Percentiles rank a stretch among this genome's conserved stretches.
phyloP scores from a whole-genome alignment of 2,797 vertebrate genomes.

The Aphelocoma californica region DNA sequence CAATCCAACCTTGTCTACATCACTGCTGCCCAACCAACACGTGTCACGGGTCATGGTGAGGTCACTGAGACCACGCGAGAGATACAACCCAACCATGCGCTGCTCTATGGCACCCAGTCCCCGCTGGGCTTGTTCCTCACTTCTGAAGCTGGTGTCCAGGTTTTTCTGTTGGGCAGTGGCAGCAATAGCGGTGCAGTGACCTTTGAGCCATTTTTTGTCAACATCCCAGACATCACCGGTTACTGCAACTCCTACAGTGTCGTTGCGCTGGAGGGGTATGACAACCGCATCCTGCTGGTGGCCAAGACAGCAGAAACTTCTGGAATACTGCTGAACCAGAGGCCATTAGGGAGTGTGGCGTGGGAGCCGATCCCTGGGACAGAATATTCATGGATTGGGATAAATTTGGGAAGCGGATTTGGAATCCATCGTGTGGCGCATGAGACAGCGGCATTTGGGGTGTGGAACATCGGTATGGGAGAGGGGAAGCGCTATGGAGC shows the following conservation, averaged over 20 bases:
- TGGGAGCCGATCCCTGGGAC: background rate
- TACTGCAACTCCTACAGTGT: background rate
- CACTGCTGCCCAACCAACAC: background rate
- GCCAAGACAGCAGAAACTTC: background rate
- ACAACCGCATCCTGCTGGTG: background rate
- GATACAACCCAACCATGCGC: background rate
- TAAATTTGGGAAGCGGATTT: background rate
- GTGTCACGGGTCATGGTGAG: background rate
- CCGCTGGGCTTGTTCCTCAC: background rate
- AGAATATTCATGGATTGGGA: background rate
- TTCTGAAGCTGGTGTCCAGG: background rate
- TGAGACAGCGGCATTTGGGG: background rate
- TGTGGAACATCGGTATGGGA: background rate
- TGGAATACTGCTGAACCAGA: background rate
- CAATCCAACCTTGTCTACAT: background rate
- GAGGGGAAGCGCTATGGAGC: background rate
- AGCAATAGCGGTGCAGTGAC: background rate
- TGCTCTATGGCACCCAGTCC: background rate
- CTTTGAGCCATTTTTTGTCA: background rate
- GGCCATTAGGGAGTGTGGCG: background rate
- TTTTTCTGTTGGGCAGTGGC: background rate
- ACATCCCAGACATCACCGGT: background rate
- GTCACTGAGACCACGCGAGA: background rate
- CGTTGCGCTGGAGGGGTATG: background rate
- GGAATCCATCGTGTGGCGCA: background rate